Evolutionary conservation across 2,888 invertebrate species (phyloP).

Genomic region (Tetragonula carbonaria): DNA sequence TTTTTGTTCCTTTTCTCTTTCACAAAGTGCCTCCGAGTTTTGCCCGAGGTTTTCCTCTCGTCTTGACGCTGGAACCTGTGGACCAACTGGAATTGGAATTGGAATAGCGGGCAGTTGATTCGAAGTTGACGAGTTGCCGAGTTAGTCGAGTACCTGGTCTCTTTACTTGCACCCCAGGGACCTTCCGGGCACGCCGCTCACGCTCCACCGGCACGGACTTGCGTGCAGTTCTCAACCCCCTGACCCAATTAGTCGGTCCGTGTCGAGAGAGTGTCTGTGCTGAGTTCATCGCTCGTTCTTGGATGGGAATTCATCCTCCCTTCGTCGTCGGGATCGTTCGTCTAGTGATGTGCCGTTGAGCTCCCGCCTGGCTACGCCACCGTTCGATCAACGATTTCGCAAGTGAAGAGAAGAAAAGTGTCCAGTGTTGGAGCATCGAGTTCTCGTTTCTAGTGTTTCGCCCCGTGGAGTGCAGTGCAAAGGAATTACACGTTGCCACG

Average conservation of each 20-base stretch:
- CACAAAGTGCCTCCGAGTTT: not conserved
- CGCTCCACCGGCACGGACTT: constrained; percentile 70
- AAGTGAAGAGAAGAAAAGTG: constrained; percentile 32
- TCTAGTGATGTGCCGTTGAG: constrained; percentile 8
- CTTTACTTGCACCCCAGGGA: constrained; percentile 55
- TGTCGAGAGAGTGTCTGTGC: constrained; percentile 22
- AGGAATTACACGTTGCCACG: not conserved
- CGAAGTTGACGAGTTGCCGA: not conserved
- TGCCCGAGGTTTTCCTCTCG: not conserved
- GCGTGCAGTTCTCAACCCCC: constrained; percentile 73
- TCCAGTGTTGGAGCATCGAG: constrained; percentile 21
- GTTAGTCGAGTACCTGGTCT: not conserved
- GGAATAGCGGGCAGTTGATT: not conserved
- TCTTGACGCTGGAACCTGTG: not conserved
- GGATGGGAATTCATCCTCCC: constrained; percentile 17
- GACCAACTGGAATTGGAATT: not conserved
- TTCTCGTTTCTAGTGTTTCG: constrained; percentile 30
- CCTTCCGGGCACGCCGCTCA: constrained; percentile 57
- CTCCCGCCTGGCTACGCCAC: not conserved
- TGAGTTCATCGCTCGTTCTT: constrained; percentile 1
- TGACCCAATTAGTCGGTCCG: constrained; percentile 78
- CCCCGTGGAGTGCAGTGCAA: constrained; percentile 41
- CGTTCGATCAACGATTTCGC: not conserved
- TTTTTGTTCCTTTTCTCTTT: not conserved
- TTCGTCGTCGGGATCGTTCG: constrained; percentile 25